Conservation (phyloP, 1,140 invertebrate species). For the Hermetia illucens region DNA sequence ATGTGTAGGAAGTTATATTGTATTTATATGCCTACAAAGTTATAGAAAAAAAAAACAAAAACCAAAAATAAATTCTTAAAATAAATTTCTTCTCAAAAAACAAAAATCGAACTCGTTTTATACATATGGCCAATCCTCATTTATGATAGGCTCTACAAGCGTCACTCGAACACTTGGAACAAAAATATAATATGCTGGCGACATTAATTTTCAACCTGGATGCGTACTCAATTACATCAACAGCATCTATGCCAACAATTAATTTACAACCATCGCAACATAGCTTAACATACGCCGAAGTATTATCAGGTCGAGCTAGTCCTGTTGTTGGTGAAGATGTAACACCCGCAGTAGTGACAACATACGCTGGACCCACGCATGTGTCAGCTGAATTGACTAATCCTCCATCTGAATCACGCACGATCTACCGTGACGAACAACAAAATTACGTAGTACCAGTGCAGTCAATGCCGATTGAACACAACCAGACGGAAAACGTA, state of each 20-base stretch:
- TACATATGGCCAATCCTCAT: constrained; percentile 26
- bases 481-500: too few relatives aligned
- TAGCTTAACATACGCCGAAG: constrained; percentile 36
- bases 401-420: too few relatives aligned
- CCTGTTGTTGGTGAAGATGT: constrained; percentile 16
- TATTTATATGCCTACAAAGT: too few relatives aligned
- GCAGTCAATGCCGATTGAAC: too few relatives aligned
- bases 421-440: too few relatives aligned
- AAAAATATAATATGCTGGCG: constrained; percentile 49
- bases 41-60: constrained; percentile 12
- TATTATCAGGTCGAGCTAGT: constrained; percentile 28
- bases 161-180: constrained; percentile 45
- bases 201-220: constrained; percentile 55
- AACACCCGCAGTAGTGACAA: too few relatives aligned
- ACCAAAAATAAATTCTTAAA: constrained; percentile 17
- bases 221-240: constrained; percentile 46
- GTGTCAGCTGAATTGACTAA: too few relatives aligned
- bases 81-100: constrained; percentile 4
- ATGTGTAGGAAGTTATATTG: too few relatives aligned
- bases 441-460: too few relatives aligned
- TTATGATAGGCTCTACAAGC: constrained; percentile 56
- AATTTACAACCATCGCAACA: constrained; percentile 28
- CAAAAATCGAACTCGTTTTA: too few relatives aligned
- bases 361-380: too few relatives aligned
- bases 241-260: constrained; percentile 27